Percentiles rank a stretch among this genome's conserved stretches.
Conservation (phyloP, 2,113 vertebrate species). For the Stegastes partitus region DNA sequence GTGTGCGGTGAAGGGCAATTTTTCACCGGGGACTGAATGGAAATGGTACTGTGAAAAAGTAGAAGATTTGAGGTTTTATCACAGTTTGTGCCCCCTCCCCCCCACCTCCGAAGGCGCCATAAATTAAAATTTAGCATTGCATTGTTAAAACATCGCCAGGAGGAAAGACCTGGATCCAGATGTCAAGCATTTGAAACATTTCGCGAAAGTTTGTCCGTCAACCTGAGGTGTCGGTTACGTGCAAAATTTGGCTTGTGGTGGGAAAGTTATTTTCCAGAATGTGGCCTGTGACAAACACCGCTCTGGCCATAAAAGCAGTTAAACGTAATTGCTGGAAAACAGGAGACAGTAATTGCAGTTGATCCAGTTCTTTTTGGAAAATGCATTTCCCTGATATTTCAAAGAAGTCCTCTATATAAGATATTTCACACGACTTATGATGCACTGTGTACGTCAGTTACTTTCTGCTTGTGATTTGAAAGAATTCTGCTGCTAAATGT, state of each 20-base stretch:
- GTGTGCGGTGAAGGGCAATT: slow-evolving; percentile 40
- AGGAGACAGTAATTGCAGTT: slow-evolving; percentile 26
- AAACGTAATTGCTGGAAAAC: slow-evolving; percentile 31
- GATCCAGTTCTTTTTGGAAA: slow-evolving; percentile 37
- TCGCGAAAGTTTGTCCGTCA: slow-evolving; percentile 31
- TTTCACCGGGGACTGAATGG: slow-evolving; percentile 50
- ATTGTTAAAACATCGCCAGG: slow-evolving; percentile 58
- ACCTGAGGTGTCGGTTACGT: slow-evolving; percentile 21
- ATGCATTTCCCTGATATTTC: slow-evolving; percentile 2
- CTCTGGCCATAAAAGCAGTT: slow-evolving; percentile 25
- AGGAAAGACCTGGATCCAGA: slow-evolving; percentile 14
- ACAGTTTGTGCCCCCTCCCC: slow-evolving; percentile 39
- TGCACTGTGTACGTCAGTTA: not conserved
- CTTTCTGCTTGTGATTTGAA: not conserved
- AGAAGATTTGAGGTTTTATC: slow-evolving; percentile 43
- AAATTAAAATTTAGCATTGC: slow-evolving; percentile 33
- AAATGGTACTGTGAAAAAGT: slow-evolving; percentile 50
- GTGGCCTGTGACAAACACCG: slow-evolving; percentile 22
- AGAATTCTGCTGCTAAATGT: not conserved
- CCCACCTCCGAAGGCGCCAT: slow-evolving; percentile 48
- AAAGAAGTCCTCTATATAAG: not conserved
- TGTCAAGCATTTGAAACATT: slow-evolving; percentile 37
- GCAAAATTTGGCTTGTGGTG: slow-evolving; percentile 3
- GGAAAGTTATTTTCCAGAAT: slow-evolving; percentile 41
- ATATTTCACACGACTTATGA: not conserved